phyloP scores from a whole-genome alignment of 2,888 invertebrate genomes.

The Allophyes oxyacanthae region DNA sequence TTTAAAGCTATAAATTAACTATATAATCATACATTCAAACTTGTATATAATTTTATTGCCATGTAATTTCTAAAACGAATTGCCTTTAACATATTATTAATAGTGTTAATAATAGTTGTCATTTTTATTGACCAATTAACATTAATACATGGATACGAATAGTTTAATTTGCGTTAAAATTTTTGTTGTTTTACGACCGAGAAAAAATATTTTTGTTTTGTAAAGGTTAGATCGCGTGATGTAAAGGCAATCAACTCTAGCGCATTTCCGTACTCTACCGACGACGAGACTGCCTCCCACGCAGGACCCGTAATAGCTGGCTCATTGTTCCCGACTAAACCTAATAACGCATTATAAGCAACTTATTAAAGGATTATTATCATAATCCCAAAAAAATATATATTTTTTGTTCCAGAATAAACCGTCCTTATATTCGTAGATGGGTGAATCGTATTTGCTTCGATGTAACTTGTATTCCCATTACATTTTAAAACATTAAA shows the following conservation, averaged over 20 bases:
- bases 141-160: constrained; percentile 26
- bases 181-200: constrained; percentile 20
- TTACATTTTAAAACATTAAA: constrained; percentile 25
- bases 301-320: constrained; percentile 52
- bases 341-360: constrained; percentile 40
- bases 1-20: constrained; percentile 40
- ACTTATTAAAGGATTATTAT: constrained; percentile 42
- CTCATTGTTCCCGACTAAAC: constrained; percentile 60
- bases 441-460: constrained; percentile 3
- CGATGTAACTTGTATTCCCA: constrained; percentile 3
- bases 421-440: constrained; percentile 9
- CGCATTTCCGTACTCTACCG: constrained; percentile 49
- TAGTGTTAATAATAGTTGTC: constrained; percentile 44
- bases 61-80: constrained; percentile 43
- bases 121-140: constrained; percentile 47
- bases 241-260: constrained; percentile 43
- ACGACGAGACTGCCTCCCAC: constrained; percentile 54
- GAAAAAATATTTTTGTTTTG: constrained; percentile 11
- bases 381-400: constrained; percentile 34
- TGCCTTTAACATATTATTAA: constrained; percentile 40
- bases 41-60: constrained; percentile 29
- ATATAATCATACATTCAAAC: constrained; percentile 34
- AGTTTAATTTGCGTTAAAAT: constrained; percentile 31
- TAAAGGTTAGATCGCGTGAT: constrained; percentile 44
- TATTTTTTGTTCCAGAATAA: constrained; percentile 8